These are phyloP conservation scores for Corythucha ciliata DNA, from an alignment of 2,888 invertebrate species.

Conservation along the genomic window DNA sequence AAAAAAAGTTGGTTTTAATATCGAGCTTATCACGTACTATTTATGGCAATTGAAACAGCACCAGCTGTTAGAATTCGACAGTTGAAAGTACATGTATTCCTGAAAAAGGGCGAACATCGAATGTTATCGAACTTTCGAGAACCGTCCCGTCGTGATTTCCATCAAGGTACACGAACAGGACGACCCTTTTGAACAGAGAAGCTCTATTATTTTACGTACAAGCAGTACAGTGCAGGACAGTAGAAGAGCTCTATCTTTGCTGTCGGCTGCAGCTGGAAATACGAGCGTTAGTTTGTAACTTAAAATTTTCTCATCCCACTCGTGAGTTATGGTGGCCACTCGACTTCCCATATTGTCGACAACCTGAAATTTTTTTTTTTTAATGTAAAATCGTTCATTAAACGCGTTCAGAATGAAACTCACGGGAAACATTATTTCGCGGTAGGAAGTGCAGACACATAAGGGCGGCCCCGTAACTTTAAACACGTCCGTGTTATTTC, in stretches of 20 bases:
- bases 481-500: constrained; percentile 52
- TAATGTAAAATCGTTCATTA: too few species aligned
- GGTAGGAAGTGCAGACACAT: constrained; percentile 51
- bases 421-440: constrained; percentile 55
- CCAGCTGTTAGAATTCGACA: too few species aligned
- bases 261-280: constrained; percentile 2
- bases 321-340: constrained; percentile 8
- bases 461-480: constrained; percentile 64
- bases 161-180: too few species aligned
- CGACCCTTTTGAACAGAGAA: too few species aligned
- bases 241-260: constrained; percentile 11
- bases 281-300: constrained; percentile 15
- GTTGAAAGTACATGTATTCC: too few species aligned
- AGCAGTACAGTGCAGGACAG: constrained; percentile 9
- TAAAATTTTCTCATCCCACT: constrained; percentile 18
- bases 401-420: constrained; percentile 12
- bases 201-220: too few species aligned
- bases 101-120: too few species aligned
- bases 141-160: too few species aligned
- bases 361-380: constrained; percentile 3
- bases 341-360: not conserved
- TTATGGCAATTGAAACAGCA: too few species aligned
- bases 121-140: too few species aligned
- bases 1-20: too few species aligned
- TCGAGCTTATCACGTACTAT: too few species aligned